These are phyloP conservation scores for Pleuronectes platessa DNA, from an alignment of 2,113 vertebrate species.

Conservation along the genomic window DNA sequence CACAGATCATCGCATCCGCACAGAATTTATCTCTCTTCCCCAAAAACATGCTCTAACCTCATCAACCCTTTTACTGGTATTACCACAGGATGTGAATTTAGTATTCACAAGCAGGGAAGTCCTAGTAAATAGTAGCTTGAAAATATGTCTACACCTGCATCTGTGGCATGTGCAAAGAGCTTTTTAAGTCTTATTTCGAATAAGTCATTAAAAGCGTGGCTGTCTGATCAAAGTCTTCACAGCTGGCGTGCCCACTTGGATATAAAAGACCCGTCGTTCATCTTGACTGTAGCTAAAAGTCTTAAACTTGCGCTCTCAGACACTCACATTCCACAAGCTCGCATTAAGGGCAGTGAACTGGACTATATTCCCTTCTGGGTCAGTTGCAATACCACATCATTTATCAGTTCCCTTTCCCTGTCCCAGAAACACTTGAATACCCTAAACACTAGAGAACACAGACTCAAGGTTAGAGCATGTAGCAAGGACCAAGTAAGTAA, in stretches of 20 bases:
- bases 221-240: slow-evolving; percentile 2
- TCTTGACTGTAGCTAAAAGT: slow-evolving; percentile 37
- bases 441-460: slow-evolving; percentile 51
- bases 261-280: slow-evolving; percentile 39
- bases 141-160: slow-evolving; percentile 8
- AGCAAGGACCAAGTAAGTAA: slow-evolving; percentile 60
- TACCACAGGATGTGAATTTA: background rate
- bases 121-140: background rate
- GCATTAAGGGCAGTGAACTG: slow-evolving; percentile 51
- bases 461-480: slow-evolving; percentile 63
- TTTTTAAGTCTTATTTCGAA: background rate
- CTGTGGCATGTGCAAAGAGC: background rate
- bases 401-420: slow-evolving; percentile 70
- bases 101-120: slow-evolving; percentile 17
- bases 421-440: slow-evolving; percentile 74
- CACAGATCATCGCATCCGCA: slow-evolving; percentile 73
- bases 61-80: slow-evolving; percentile 10
- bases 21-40: slow-evolving; percentile 21
- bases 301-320: slow-evolving; percentile 29
- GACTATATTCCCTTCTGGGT: slow-evolving; percentile 70
- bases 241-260: slow-evolving; percentile 26
- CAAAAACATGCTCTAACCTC: slow-evolving; percentile 16
- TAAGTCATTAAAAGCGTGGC: background rate
- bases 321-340: slow-evolving; percentile 47
- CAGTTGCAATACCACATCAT: slow-evolving; percentile 72